Conservation (phyloP, 1,140 invertebrate species). For the Elysia chlorotica region DNA sequence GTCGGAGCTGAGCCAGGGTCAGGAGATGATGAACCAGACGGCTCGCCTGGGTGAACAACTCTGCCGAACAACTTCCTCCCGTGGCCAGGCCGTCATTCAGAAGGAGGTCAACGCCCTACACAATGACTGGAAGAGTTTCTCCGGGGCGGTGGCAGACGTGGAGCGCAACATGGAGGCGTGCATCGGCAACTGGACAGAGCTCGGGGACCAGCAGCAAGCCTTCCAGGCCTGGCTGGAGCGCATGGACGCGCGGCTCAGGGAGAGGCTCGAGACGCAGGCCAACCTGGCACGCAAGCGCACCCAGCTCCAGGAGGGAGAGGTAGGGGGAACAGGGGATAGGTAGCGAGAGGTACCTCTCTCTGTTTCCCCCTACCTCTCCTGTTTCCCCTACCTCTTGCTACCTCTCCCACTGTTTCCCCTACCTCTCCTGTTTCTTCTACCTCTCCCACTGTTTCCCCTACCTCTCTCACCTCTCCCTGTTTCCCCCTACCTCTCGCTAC, state of each 20-base stretch:
- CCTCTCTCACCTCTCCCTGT: background rate
- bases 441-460: background rate
- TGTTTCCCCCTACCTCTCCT: background rate
- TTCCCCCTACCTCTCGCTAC: background rate
- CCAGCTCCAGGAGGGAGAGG: conserved; percentile 87
- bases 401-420: no score
- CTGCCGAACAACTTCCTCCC: conserved; percentile 41
- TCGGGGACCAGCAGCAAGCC: conserved; percentile 85
- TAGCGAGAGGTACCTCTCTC: no score
- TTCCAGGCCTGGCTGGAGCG: conserved; percentile 51
- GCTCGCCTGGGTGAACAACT: conserved; percentile 44
- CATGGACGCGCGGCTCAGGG: conserved; percentile 84
- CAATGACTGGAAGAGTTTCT: conserved; percentile 52
- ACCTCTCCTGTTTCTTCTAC: no score
- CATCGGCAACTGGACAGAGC: conserved; percentile 94
- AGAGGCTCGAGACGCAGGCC: conserved; percentile 88
- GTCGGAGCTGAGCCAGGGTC: conserved; percentile 42
- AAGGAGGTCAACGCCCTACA: conserved; percentile 50
- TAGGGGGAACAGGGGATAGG: no score
- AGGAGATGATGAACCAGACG: conserved; percentile 49
- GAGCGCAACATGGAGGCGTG: conserved; percentile 85
- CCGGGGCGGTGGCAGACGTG: conserved; percentile 46
- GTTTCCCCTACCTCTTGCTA: background rate
- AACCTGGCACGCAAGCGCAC: conserved; percentile 87
- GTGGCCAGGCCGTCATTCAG: conserved; percentile 48